phyloP scores from a whole-genome alignment of 2,113 vertebrate species.

The Trematomus loennbergii region DNA sequence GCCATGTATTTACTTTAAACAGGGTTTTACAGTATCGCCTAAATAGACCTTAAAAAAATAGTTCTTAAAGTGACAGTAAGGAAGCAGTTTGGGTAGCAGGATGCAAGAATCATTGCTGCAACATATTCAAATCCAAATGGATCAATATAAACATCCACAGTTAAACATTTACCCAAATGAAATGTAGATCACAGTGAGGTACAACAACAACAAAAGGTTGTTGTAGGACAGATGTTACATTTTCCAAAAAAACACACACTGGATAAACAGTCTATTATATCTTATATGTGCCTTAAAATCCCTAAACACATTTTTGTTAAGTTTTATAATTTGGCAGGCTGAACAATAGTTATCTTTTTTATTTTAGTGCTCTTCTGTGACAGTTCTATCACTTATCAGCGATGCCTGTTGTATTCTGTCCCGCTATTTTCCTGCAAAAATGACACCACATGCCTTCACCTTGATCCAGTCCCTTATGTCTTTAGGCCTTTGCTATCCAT shows the following conservation, averaged over 20 bases:
- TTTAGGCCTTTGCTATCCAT: constrained; percentile 12
- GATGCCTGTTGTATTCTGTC: not conserved
- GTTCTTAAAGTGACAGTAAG: not conserved
- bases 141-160: not conserved
- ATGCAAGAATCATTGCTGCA: not conserved
- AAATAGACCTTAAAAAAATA: too few species aligned
- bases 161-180: not conserved
- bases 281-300: not conserved
- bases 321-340: not conserved
- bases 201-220: too few species aligned
- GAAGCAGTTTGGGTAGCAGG: not conserved
- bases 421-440: constrained; percentile 18
- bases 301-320: not conserved
- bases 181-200: not conserved
- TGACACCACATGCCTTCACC: constrained; percentile 13
- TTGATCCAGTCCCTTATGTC: constrained; percentile 4
- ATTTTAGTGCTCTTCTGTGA: not conserved
- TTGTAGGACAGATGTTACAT: not conserved
- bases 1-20: not conserved
- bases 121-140: not conserved
- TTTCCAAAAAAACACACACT: not conserved
- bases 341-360: not conserved
- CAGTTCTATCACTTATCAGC: not conserved
- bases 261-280: not conserved
- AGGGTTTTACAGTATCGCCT: not conserved